These are phyloP conservation scores for Scleropages formosus DNA, from an alignment of 2,797 vertebrate species.

Conservation along the genomic window DNA sequence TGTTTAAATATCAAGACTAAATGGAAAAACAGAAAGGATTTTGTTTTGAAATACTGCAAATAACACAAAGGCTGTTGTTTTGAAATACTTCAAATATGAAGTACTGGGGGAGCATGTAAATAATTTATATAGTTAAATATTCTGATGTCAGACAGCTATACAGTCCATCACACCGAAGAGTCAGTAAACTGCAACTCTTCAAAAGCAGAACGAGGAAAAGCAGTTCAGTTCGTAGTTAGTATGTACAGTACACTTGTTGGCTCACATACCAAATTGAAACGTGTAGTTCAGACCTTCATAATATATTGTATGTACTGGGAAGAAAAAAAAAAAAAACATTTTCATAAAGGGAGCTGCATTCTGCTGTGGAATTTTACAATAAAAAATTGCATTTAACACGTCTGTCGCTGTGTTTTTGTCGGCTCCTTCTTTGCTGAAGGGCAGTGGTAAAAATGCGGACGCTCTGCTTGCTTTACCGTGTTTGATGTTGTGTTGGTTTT, in stretches of 20 bases:
- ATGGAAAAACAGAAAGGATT: no score
- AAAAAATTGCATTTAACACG: slow-evolving; percentile 76
- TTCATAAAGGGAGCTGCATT: slow-evolving; percentile 85
- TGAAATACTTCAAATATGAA: slow-evolving; percentile 42
- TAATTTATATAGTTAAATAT: slow-evolving; percentile 70
- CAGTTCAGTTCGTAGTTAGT: slow-evolving; percentile 66
- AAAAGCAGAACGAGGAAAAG: slow-evolving; percentile 59
- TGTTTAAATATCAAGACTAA: no score
- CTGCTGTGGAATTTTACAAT: slow-evolving; percentile 90
- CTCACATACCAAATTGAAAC: slow-evolving; percentile 72
- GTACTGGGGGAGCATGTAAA: slow-evolving; percentile 78
- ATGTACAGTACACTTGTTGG: slow-evolving; percentile 64
- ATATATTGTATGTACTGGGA: slow-evolving; percentile 70
- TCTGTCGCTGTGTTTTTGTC: not conserved
- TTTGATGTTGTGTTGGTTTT: no score
- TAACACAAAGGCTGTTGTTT: no score
- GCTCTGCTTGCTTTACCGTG: no score
- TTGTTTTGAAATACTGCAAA: no score
- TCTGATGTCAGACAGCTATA: slow-evolving; percentile 56
- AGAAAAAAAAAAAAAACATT: slow-evolving; percentile 69
- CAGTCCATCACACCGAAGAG: slow-evolving; percentile 51
- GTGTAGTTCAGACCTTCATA: slow-evolving; percentile 63
- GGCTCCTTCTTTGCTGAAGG: not conserved
- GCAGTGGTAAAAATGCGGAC: no score
- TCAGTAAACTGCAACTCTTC: slow-evolving; percentile 59